These are phyloP conservation scores for Dynastes maya DNA, from an alignment of 2,888 invertebrate species.

Conservation along the genomic window DNA sequence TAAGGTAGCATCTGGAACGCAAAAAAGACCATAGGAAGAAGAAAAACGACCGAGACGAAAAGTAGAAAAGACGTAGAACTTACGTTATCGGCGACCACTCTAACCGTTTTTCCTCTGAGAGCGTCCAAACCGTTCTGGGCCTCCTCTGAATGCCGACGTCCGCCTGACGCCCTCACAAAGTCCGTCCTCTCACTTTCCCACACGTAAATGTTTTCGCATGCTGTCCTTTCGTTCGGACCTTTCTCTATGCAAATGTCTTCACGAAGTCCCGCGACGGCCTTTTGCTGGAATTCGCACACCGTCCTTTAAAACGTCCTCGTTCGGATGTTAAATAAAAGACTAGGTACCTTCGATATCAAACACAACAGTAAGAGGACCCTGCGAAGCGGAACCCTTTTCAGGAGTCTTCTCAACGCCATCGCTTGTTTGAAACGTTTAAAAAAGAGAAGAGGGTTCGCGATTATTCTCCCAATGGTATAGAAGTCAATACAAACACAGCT, in stretches of 20 bases:
- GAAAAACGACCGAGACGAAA: not conserved
- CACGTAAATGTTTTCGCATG: conserved; percentile 61
- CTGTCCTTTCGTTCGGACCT: conserved; percentile 53
- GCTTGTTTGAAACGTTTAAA: conserved; percentile 19
- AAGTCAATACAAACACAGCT: conserved; percentile 46
- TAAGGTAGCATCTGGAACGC: conserved; percentile 67
- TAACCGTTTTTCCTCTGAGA: conserved; percentile 62
- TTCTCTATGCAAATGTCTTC: conserved; percentile 54
- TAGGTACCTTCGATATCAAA: conserved; percentile 33
- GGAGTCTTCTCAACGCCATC: conserved; percentile 21
- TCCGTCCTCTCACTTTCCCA: conserved; percentile 57
- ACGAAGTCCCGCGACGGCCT: conserved; percentile 51
- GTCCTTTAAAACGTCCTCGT: conserved; percentile 31
- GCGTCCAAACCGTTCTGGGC: conserved; percentile 55
- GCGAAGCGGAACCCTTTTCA: conserved; percentile 11
- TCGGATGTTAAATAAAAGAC: conserved; percentile 45
- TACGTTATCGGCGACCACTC: conserved; percentile 64
- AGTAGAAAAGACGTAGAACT: conserved; percentile 50
- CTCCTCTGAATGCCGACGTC: conserved; percentile 52
- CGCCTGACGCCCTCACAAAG: conserved; percentile 60
- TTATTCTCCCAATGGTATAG: conserved; percentile 4
- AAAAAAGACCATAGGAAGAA: conserved; percentile 5
- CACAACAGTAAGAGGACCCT: conserved; percentile 27
- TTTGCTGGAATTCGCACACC: conserved; percentile 53
- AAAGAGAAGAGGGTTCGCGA: conserved; percentile 16